Percentiles rank a stretch among this genome's conserved stretches.
Evolutionary conservation across 2,888 invertebrate species (phyloP).

Genomic region (Cyrtodaria siliqua): DNA sequence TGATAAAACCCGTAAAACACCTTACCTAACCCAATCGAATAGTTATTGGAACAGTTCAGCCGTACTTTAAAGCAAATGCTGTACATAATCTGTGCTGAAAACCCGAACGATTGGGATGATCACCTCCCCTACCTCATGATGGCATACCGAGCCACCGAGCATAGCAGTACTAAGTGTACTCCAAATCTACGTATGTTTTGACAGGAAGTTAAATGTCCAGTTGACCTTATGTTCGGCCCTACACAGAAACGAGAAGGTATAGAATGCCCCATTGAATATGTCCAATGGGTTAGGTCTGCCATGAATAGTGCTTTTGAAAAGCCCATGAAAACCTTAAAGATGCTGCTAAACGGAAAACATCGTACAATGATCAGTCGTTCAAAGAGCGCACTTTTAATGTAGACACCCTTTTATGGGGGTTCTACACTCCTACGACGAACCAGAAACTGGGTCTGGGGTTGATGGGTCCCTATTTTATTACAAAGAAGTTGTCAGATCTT

Average conservation of each 20-base stretch:
- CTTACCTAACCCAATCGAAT: constrained; percentile 53
- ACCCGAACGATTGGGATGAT: constrained; percentile 60
- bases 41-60: constrained; percentile 59
- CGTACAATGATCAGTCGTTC: constrained; percentile 9
- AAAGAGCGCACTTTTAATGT: constrained; percentile 5
- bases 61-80: constrained; percentile 38
- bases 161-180: constrained; percentile 48
- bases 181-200: constrained; percentile 57
- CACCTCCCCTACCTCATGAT: constrained; percentile 51
- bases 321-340: constrained; percentile 6
- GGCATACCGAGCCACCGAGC: too few species aligned
- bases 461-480: constrained; percentile 16
- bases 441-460: constrained; percentile 12
- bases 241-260: background rate
- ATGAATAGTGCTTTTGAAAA: constrained; percentile 11
- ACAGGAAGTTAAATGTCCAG: constrained; percentile 48
- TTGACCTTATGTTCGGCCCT: constrained; percentile 58
- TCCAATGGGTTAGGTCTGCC: constrained; percentile 31
- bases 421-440: constrained; percentile 18
- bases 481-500: background rate
- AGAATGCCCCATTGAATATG: constrained; percentile 29
- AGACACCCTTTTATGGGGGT: constrained; percentile 16
- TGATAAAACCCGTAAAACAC: constrained; percentile 58
- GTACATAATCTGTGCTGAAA: constrained; percentile 38
- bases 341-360: constrained; percentile 15